Evolutionary conservation across 2,797 vertebrate species (phyloP).

Genomic region (Limnodromus scolopaceus): DNA sequence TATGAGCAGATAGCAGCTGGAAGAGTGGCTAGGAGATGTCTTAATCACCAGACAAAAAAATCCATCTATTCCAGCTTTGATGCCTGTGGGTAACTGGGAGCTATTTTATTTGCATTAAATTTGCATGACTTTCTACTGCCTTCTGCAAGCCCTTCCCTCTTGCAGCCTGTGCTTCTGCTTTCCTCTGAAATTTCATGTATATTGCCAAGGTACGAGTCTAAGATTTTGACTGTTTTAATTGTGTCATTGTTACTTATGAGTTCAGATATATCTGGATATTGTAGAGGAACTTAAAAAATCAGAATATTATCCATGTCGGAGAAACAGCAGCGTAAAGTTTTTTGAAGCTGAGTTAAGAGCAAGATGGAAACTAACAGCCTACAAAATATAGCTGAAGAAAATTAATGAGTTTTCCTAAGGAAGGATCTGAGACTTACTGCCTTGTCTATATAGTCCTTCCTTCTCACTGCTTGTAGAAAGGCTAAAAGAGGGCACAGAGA

Average conservation of each 20-base stretch:
- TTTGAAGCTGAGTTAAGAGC: neutral
- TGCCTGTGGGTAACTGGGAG: neutral
- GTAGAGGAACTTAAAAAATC: neutral
- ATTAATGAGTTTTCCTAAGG: neutral
- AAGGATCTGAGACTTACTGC: neutral
- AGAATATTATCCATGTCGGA: neutral
- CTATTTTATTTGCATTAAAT: constrained; percentile 29
- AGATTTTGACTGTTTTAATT: neutral
- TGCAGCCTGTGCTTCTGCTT: neutral
- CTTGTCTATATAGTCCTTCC: neutral
- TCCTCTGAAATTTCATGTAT: neutral
- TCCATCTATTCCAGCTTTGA: neutral
- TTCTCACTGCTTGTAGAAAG: neutral
- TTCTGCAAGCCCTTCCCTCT: neutral
- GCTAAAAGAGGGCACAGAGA: neutral
- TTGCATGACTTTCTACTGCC: neutral
- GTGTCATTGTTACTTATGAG: neutral
- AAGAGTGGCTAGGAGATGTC: neutral
- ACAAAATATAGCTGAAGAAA: neutral
- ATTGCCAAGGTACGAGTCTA: neutral
- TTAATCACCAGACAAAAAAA: constrained; percentile 26
- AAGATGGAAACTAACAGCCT: neutral
- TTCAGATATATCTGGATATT: neutral
- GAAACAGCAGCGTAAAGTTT: neutral
- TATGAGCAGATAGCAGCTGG: neutral